Base-by-base conservation (phyloP, 2,888 invertebrate species). In the Sericinus montela region DNA sequence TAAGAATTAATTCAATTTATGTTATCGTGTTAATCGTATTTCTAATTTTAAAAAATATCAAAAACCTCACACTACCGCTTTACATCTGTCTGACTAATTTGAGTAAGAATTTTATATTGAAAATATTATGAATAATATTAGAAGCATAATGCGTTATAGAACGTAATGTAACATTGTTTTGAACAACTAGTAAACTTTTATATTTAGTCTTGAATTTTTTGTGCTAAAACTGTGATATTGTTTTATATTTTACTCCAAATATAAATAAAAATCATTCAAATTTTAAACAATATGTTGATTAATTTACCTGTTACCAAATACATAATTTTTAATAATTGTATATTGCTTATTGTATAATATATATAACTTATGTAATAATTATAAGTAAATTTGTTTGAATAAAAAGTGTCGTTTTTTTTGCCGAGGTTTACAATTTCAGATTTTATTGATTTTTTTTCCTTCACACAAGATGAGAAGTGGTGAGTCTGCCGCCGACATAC, bases 341-440 rank as follows among this genome's bases (percentile, higher is more conserved):
- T 48, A 3, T 14, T 7, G 34, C 32, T 28, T 13, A 34, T 25
- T 32, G 11, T 15, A n/a, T n/a, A n/a, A n/a, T n/a, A n/a, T n/a
- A n/a, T n/a, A n/a, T n/a, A n/a, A n/a, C n/a, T n/a, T n/a, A n/a
- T n/a, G n/a, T n/a, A n/a, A n/a, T n/a, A n/a, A n/a, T n/a, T n/a
- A 64, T 58, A 59, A 70, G 76, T 80, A 75, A 75, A 70, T 59
- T 77, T 78, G 77, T 82, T 82, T 83, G 79, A 56, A 66, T 73
- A 80, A 80, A 80, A 82, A 68, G 64, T 56, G 60, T 69, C n/a
- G n/a, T 74, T 80, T 69, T 30, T 40, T 52, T 36, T 36, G 1
- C 10, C 29, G 29, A 35, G n/a, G 40, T 40, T 43, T 49, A n/a
- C n/a, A n/a, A n/a, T n/a, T n/a, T n/a, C n/a, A n/a, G n/a, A n/a